phyloP scores from a whole-genome alignment of 2,797 vertebrate genomes.

The Notolepis coatsorum region DNA sequence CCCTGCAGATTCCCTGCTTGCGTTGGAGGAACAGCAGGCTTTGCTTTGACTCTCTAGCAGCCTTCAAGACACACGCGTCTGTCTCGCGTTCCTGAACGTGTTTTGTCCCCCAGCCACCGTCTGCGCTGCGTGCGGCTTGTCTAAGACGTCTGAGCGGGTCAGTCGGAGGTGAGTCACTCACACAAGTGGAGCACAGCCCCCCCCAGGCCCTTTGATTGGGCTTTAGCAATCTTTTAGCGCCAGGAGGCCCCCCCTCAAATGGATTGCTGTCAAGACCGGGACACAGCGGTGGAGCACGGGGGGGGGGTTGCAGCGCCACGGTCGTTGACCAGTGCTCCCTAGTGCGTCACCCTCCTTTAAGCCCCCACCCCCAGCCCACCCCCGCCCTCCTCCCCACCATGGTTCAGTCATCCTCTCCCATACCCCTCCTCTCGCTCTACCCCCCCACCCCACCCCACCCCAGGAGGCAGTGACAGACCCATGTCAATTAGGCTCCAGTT shows the following conservation, averaged over 20 bases:
- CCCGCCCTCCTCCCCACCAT: conserved; percentile 3
- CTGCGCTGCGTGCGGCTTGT: conserved; percentile 47
- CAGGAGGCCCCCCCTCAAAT: conserved; percentile 63
- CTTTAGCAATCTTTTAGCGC: conserved; percentile 74
- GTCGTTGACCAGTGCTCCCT: conserved; percentile 55
- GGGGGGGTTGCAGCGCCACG: conserved; percentile 42
- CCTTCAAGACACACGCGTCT: conserved; percentile 14
- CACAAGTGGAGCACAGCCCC: conserved; percentile 56
- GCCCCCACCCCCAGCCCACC: background rate
- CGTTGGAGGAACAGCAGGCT: background rate
- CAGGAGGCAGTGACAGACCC: conserved; percentile 35
- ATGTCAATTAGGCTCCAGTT: conserved; percentile 64
- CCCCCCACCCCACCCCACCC: conserved; percentile 22
- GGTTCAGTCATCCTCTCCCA: conserved; percentile 19
- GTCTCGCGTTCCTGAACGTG: conserved; percentile 36
- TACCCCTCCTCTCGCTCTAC: conserved; percentile 48
- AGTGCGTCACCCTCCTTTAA: conserved; percentile 32
- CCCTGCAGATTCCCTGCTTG: too few species aligned
- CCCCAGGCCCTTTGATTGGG: conserved; percentile 70
- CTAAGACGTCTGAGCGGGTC: conserved; percentile 66
- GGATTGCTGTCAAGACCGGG: conserved; percentile 69
- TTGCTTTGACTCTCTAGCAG: conserved; percentile 20
- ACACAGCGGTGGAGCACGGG: conserved; percentile 15
- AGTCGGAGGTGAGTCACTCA: conserved; percentile 72
- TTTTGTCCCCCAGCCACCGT: conserved; percentile 18